Evolutionary conservation across 1,140 invertebrate species (phyloP), one percentile per base, ranked within the genome.

Genomic region (Pseudomyrmex sp.): DNA sequence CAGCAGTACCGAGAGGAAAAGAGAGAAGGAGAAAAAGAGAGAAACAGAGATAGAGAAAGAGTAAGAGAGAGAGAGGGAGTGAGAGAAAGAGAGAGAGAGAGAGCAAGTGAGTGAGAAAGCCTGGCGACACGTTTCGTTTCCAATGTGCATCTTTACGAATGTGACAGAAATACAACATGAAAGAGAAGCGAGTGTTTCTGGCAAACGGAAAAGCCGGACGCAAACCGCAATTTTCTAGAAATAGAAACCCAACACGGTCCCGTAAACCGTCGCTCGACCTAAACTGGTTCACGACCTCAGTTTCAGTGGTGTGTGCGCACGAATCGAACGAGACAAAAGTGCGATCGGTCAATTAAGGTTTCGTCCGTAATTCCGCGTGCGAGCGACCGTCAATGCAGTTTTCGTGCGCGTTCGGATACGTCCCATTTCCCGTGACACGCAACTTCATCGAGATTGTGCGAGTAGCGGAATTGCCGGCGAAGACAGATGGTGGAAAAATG

Each of bases 281-380:
- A 13, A 56, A 3, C 63, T 50, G 35, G 15, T 58, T 44, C 48
- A 13, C 65, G 54, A 26, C 63, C 52, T 26, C 52, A 35, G 44
- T 72, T 79, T 79, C 54, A 44, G 12, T 15, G 5, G 12, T 76
- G 20, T 12, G 20, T n/a, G 12, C 26, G 1, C 15, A 9, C 48
- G 23, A n/a, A 80, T 72, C 58, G 66, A 59, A 69, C 65, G 65
- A 18, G 54, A 48, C 12, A 80, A 72, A 72, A 80, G 76, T 50
- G 23, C 44, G 66, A 59, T 72, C 54, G 76, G 44, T 80, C 66
- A 80, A 80, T 80, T 80, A 70, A 70, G 46, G 7, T 23, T 46
- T 35, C 66, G 76, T 70, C 15, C 66, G n/a, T 70, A 80, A 72
- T 66, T 26, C 44, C 20, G 46, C 54, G 54, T 59, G 44, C 15